Evolutionary conservation across 2,888 invertebrate species (phyloP).

Genomic region (Lathronympha strigana): DNA sequence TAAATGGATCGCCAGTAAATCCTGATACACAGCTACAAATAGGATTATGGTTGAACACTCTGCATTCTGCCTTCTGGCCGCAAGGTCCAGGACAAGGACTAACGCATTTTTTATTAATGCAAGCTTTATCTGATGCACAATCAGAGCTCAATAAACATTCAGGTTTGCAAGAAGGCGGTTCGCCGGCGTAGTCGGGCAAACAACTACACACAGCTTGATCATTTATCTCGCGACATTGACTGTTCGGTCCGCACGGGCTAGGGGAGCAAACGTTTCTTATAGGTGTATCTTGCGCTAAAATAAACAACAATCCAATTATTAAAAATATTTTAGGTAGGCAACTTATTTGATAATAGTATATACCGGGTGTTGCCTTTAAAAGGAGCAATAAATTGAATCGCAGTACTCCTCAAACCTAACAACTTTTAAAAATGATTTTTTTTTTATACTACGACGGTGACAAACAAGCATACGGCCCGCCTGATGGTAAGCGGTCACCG

Average conservation of each 20-base stretch:
- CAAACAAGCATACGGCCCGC: too few relatives aligned
- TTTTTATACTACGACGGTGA: too few relatives aligned
- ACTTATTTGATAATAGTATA: too few relatives aligned
- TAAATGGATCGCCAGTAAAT: slow-evolving; percentile 86
- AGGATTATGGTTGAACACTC: slow-evolving; percentile 88
- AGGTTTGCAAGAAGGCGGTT: slow-evolving; percentile 87
- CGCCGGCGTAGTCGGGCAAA: slow-evolving; percentile 86
- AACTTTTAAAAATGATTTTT: too few relatives aligned
- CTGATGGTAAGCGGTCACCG: too few relatives aligned
- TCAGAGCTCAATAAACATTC: slow-evolving; percentile 88
- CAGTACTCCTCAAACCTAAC: too few relatives aligned
- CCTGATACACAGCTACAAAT: slow-evolving; percentile 87
- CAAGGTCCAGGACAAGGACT: slow-evolving; percentile 90
- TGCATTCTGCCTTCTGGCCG: slow-evolving; percentile 88
- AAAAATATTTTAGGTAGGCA: too few relatives aligned
- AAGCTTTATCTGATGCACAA: slow-evolving; percentile 85
- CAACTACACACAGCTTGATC: slow-evolving; percentile 88
- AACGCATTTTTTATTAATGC: slow-evolving; percentile 87
- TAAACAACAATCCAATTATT: slow-evolving; percentile 17
- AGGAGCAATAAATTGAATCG: too few relatives aligned
- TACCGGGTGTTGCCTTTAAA: too few relatives aligned
- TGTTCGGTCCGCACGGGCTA: slow-evolving; percentile 86
- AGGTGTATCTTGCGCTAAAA: slow-evolving; percentile 70
- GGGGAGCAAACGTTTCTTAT: slow-evolving; percentile 81
- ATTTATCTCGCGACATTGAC: slow-evolving; percentile 84